Evolutionary conservation across 2,888 invertebrate species (phyloP).

Genomic region (Parelbella ahira): DNA sequence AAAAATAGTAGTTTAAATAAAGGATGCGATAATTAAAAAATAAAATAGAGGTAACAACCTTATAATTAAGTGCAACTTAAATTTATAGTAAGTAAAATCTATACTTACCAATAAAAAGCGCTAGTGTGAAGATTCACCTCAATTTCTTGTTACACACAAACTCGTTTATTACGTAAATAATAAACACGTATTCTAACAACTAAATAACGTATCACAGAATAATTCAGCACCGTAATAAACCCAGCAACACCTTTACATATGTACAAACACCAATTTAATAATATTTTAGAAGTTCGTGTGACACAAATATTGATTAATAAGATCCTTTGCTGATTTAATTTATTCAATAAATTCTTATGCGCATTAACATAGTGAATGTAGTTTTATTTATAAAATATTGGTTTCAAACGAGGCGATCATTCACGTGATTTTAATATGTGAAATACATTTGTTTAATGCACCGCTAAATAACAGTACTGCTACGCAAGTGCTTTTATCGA

Average conservation of each 20-base stretch:
- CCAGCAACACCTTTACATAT: too few species aligned
- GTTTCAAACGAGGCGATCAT: neutral
- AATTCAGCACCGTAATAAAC: constrained; percentile 13
- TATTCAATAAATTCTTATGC: constrained; percentile 10
- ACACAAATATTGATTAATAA: constrained; percentile 18
- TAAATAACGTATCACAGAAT: constrained; percentile 14
- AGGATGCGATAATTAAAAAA: too few species aligned
- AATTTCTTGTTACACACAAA: constrained; percentile 4
- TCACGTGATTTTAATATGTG: neutral
- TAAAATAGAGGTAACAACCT: too few species aligned
- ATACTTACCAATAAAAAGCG: too few species aligned
- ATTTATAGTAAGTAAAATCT: too few species aligned
- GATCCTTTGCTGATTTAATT: constrained; percentile 6
- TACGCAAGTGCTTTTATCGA: constrained; percentile 9
- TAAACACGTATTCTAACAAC: neutral
- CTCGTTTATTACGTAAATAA: constrained; percentile 21
- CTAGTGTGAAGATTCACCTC: constrained; percentile 9
- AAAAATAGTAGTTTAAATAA: too few species aligned
- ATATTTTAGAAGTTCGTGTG: constrained; percentile 2
- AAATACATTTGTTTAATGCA: constrained; percentile 1
- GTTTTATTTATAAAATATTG: neutral
- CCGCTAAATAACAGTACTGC: constrained; percentile 5
- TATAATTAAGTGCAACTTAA: too few species aligned
- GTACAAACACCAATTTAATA: neutral
- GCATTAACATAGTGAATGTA: neutral